Conservation (phyloP, 1,140 invertebrate species). For the Goniozus legneri region DNA sequence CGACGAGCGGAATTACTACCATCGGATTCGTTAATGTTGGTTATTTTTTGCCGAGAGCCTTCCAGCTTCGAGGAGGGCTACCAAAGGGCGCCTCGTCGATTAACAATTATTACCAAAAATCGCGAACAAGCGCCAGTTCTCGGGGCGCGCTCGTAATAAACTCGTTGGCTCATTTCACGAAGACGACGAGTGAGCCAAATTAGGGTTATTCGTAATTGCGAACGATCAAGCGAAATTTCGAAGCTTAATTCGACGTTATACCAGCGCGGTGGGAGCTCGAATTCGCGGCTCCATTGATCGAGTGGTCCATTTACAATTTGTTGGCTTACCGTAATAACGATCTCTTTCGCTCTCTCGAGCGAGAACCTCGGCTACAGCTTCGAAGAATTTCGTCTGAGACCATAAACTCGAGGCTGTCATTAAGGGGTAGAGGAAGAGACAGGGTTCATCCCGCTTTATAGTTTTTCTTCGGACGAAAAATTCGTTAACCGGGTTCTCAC, state of each 20-base stretch:
- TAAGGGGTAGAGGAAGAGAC: no score
- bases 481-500: constrained; percentile 21
- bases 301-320: constrained; percentile 13
- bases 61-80: background rate
- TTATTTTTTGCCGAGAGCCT: background rate
- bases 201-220: constrained; percentile 19
- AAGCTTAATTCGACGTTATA: constrained; percentile 16
- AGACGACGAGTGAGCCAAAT: constrained; percentile 14
- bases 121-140: background rate
- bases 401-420: constrained; percentile 31
- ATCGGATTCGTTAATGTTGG: background rate
- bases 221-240: constrained; percentile 14
- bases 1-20: no score
- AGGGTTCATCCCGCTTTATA: background rate
- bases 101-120: constrained; percentile 1
- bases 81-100: background rate
- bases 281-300: background rate
- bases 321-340: constrained; percentile 20
- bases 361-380: constrained; percentile 15
- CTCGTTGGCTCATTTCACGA: constrained; percentile 11
- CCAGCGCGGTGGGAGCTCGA: constrained; percentile 1
- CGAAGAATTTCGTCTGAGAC: constrained; percentile 28
- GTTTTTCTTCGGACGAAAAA: constrained; percentile 8
- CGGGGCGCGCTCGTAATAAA: constrained; percentile 4
- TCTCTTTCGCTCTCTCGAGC: background rate